Base-by-base conservation (phyloP, 2,797 vertebrate genomes). In the Dermochelys coriacea region DNA sequence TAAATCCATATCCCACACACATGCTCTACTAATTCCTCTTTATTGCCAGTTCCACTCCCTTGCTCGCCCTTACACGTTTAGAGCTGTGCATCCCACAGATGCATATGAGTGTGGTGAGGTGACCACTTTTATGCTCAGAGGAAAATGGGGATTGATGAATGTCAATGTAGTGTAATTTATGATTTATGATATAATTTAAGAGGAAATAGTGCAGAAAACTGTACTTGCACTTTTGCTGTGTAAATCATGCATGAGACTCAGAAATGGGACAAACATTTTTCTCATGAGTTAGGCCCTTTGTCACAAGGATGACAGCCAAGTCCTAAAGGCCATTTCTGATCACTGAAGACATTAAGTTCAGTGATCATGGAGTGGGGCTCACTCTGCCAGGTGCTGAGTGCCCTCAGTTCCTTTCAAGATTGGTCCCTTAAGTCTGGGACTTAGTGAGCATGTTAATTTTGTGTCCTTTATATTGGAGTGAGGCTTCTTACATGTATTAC, bases 161-260 rank as follows among this genome's bases (percentile, higher is more conserved):
- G 12, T 81, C 49, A 68, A 2, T 37, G 84, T 84, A 52, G 23
- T 57, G 12, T 45, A 86, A 80, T 86, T 93, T 92, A 92, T 84
- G 68, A 89, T 90, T 93, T 94, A 93, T 93, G n/a, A 92, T 29
- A 88, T 68, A 91, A 89, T 91, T 90, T 93, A 79, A 93, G 52
- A 89, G 5, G 82, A 96, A 96, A 94, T 83, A 89, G 74, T 59
- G 83, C 74, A 91, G 80, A 96, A 97, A 94, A 90, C 74, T 47
- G 3, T 75, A 77, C 78, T 80, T 84, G 15, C 6, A 41, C 31
- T 93, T 85, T 49, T 31, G 27, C 21, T 81, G 29, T 50, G 18
- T 91, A 84, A 95, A 93, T 49, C 78, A 61, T 91, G 29, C 8
- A 82, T 83, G 31, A 83, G 29, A 75, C 61, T 41, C 61, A 83